Conservation (phyloP, 2,797 vertebrate species). For the Ctenopoma multispine region DNA sequence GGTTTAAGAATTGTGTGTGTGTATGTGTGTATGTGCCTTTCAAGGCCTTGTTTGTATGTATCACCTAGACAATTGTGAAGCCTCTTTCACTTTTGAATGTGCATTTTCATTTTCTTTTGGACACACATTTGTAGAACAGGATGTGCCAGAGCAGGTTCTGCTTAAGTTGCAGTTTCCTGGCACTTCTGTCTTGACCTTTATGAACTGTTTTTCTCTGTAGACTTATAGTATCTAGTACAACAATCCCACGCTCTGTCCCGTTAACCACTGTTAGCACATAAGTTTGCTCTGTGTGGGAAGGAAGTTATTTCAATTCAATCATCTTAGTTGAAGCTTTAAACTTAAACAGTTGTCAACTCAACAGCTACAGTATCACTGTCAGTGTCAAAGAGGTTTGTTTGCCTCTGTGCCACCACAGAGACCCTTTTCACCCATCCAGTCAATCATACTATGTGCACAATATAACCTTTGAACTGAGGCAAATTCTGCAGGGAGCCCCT, state of each 20-base stretch:
- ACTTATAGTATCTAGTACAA: slow-evolving; percentile 20
- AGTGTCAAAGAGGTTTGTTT: slow-evolving; percentile 42
- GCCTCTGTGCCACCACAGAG: slow-evolving; percentile 8
- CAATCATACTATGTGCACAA: slow-evolving; percentile 32
- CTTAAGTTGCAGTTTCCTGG: slow-evolving; percentile 47
- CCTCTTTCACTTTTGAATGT: slow-evolving; percentile 8
- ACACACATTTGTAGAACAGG: slow-evolving; percentile 30
- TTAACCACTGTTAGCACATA: slow-evolving; percentile 49
- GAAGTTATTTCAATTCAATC: slow-evolving; percentile 64
- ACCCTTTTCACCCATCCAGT: slow-evolving; percentile 20
- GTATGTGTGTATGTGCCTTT: slow-evolving; percentile 28
- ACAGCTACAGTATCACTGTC: slow-evolving; percentile 37
- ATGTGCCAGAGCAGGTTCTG: slow-evolving; percentile 43
- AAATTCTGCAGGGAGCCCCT: slow-evolving; percentile 38
- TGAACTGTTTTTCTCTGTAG: slow-evolving; percentile 26
- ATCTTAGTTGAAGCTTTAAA: slow-evolving; percentile 43
- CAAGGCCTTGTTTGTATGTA: slow-evolving; percentile 26
- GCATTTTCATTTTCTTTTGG: slow-evolving; percentile 21
- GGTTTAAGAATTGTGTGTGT: slow-evolving; percentile 66
- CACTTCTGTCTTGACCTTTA: slow-evolving; percentile 32
- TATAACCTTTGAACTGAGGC: slow-evolving; percentile 50
- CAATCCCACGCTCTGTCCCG: slow-evolving; percentile 60
- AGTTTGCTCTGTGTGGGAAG: slow-evolving; percentile 62
- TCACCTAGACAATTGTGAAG: slow-evolving; percentile 27
- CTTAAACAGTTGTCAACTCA: slow-evolving; percentile 29